Percentiles rank a stretch among this genome's conserved stretches.
Evolutionary conservation across 1,140 invertebrate genomes (phyloP).

Genomic region (Listronotus bonariensis): DNA sequence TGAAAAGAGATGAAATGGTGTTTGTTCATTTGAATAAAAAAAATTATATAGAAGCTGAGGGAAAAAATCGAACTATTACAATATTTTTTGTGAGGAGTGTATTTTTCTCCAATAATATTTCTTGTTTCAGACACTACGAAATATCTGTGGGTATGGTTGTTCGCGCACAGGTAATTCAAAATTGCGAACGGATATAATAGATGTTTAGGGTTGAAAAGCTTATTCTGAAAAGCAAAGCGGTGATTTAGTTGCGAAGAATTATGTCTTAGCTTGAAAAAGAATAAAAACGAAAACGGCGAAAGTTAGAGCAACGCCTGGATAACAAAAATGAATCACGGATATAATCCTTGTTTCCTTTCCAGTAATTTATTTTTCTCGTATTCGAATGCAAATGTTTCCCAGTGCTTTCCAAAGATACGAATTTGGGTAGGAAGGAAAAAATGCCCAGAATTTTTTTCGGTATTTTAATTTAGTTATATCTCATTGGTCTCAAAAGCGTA

Average conservation of each 20-base stretch:
- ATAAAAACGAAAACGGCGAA: constrained; percentile 29
- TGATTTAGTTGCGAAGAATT: too few species aligned
- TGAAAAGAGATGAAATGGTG: too few species aligned
- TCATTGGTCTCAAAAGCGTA: constrained; percentile 17
- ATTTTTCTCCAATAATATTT: neutral
- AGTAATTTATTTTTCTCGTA: constrained; percentile 33
- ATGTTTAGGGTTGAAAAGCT: too few species aligned
- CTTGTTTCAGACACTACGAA: too few species aligned
- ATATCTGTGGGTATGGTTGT: too few species aligned
- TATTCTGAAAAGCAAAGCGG: too few species aligned
- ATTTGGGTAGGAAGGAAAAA: constrained; percentile 22
- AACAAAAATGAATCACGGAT: constrained; percentile 28
- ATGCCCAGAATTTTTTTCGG: constrained; percentile 10
- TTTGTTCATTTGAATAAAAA: too few species aligned
- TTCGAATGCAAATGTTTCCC: constrained; percentile 30
- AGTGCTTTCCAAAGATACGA: constrained; percentile 25
- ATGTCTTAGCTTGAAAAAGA: constrained; percentile 12
- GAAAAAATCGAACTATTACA: too few species aligned
- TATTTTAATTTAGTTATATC: constrained; percentile 22
- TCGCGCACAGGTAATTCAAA: too few species aligned
- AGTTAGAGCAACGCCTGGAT: constrained; percentile 22
- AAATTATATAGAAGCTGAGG: too few species aligned
- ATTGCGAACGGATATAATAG: too few species aligned
- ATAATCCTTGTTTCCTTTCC: constrained; percentile 35
- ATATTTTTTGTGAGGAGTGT: too few species aligned